Evolutionary conservation across 2,113 vertebrate genomes (phyloP), one percentile per base, ranked within the genome.

Genomic region (Vireo altiloquus): DNA sequence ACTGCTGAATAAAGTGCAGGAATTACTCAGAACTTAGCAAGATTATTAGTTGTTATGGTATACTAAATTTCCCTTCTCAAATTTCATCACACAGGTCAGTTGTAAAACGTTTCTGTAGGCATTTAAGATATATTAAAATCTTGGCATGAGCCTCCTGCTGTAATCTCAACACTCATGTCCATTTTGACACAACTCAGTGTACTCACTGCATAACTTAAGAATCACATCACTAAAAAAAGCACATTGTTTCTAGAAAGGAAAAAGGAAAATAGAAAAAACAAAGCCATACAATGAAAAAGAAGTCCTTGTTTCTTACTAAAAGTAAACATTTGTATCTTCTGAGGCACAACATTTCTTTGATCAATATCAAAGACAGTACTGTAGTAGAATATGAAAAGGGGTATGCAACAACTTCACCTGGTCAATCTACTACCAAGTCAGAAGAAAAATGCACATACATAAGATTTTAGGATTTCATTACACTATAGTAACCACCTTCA

Each of bases 401-500:
- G 4, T 39, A 65, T 37, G 12, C 15, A 90, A 63, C 40, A 81
- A 60, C 46, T 87, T 65, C 37, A 76, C n/a, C 17, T 53, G 61
- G 30, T 72, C 44, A 77, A 35, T 25, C 46, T 70, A 30, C 7
- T 35, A 70, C 15, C 23, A 59, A 47, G 52, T 71, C 44, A 35
- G 6, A 1, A 57, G 89, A 77, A 75, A 82, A 75, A 40, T 6
- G 21, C 42, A 46, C 9, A 49, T 10, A n/a, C 4, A 33, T 9
- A 57, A 59, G 18, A 65, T 52, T 91, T 81, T 28, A 69, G 40
- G 17, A 72, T 81, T 91, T 76, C 12, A 56, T 50, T 80, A 57
- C 4, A 21, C 28, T 56, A 9, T 1, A 77, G 46, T 24, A 91
- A 80, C 27, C 4, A 61, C 8, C 9, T 81, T 53, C 0, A 0